Evolutionary conservation across 2,113 vertebrate genomes (phyloP).

Genomic region (Grammatotria lemairii): DNA sequence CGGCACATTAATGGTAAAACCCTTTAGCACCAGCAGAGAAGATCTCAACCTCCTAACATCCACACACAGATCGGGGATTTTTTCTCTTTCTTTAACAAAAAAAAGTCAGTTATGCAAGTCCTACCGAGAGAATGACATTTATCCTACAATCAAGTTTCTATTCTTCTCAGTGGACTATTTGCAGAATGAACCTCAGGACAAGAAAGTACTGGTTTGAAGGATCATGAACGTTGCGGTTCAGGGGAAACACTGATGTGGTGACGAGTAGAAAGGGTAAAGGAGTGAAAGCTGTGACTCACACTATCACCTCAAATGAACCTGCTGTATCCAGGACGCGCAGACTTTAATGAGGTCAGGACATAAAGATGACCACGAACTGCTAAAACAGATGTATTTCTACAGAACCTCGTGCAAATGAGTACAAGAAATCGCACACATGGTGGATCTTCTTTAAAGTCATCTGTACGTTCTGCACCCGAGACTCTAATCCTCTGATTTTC

Average conservation of each 20-base stretch:
- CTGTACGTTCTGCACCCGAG: not conserved
- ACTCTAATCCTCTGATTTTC: conserved; percentile 32
- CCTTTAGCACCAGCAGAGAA: not conserved
- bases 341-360: not conserved
- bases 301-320: not conserved
- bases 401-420: not conserved
- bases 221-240: not conserved
- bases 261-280: not conserved
- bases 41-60: not conserved
- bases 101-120: not conserved
- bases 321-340: not conserved
- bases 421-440: not conserved
- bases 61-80: not conserved
- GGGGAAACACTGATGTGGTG: not conserved
- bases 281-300: not conserved
- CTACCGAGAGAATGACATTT: not conserved
- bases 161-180: not conserved
- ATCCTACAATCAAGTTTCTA: not conserved
- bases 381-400: not conserved
- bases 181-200: not conserved
- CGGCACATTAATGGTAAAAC: not conserved
- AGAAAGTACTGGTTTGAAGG: not conserved
- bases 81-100: not conserved
- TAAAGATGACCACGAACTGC: not conserved
- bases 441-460: conserved; percentile 6